phyloP scores from a whole-genome alignment of 1,140 invertebrate genomes.

The Lasaia peninsularis region DNA sequence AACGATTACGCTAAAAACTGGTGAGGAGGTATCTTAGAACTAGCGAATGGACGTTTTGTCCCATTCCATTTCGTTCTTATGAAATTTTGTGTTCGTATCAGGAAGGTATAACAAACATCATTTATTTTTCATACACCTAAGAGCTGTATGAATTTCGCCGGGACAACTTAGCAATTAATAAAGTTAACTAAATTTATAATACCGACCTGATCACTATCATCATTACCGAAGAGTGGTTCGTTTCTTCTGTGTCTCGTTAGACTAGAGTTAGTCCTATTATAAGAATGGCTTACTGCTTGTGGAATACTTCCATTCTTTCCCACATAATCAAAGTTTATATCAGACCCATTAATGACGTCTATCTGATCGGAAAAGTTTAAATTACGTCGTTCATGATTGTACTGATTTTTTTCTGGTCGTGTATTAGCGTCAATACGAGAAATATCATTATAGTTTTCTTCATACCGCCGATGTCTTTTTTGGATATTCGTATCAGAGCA shows the following conservation, averaged over 20 bases:
- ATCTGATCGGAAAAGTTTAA: conserved; percentile 30
- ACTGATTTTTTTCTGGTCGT: conserved; percentile 34
- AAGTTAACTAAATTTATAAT: neutral
- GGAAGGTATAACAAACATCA: too few relatives aligned
- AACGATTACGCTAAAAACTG: too few relatives aligned
- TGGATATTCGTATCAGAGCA: conserved; percentile 28
- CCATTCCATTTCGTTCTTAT: too few relatives aligned
- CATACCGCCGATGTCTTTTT: conserved; percentile 33
- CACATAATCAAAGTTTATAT: conserved; percentile 32
- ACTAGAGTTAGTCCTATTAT: conserved; percentile 15
- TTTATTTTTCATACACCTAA: too few relatives aligned
- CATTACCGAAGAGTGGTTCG: conserved; percentile 38
- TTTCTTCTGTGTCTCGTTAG: conserved; percentile 39
- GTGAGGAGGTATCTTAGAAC: too few relatives aligned
- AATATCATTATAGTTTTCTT: conserved; percentile 24
- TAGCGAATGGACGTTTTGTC: too few relatives aligned
- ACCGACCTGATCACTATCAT: conserved; percentile 50
- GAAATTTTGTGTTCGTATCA: too few relatives aligned
- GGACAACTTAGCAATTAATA: neutral
- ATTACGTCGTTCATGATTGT: conserved; percentile 48
- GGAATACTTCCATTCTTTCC: neutral
- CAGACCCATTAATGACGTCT: conserved; percentile 38
- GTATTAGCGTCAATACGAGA: conserved; percentile 39
- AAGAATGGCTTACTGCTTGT: neutral
- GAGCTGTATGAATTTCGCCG: too few relatives aligned